Base-by-base conservation (phyloP, 1,140 invertebrate species). In the Drosophila suzukii region DNA sequence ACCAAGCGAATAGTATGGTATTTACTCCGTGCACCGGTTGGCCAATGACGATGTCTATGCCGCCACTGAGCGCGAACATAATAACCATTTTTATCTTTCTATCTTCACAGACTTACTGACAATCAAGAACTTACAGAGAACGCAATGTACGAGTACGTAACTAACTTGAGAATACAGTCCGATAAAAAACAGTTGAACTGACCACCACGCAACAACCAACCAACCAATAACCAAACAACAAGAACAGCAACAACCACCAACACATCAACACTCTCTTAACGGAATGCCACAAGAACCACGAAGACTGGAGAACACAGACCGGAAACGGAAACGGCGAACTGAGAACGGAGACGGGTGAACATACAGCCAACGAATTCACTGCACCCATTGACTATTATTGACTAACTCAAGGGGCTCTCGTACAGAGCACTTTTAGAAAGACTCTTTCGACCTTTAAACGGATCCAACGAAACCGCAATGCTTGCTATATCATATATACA, bases 41-140 rank as follows among this genome's bases (percentile, higher is more conserved):
- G 47, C 66, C 70, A 59, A 63, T 54, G 81, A 82, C 79, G 74
- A 49, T 51, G 34, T 15, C 32, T 73, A 46, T 53, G 20, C 7
- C 67, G 53, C 65, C 80, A 57, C 82, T 70, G 73, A 81, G 54
- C 43, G 75, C 68, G 74, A 78, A 59, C 82, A 82, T 85, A 85
- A 81, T 86, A 88, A 61, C 62, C 65, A 73, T 90, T 90, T 86
- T 89, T 90, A 88, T 89, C 80, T 89, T 89, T 88, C 81, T 89
- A 88, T 88, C 80, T 89, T 44, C 84, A 81, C 84, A 89, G 84
- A 89, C 84, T 70, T 84, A 78, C 85, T 89, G 84, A 89, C 84
- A 81, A 86, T 59, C 67, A 67, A 75, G 68, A 85, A 89, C 82
- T 86, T 76, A 88, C 83, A 76, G 78, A 86, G 82, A 86, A 86